A percentile compares a stretch with the other conserved stretches of the same genome.
phyloP scores from a whole-genome alignment of 2,888 invertebrate genomes.

The Lithophane socia region DNA sequence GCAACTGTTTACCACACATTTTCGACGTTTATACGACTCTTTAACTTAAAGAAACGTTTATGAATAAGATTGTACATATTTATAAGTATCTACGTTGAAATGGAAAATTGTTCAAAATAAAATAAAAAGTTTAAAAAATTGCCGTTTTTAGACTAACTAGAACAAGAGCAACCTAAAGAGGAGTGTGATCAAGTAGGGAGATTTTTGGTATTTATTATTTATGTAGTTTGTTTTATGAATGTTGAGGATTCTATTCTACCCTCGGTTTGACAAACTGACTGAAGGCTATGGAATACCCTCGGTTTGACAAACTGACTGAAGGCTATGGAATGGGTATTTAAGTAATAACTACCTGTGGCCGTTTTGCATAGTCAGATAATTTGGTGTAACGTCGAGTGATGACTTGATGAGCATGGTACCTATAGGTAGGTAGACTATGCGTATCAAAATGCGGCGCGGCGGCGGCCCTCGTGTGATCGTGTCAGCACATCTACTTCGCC shows the following conservation, averaged over 20 bases:
- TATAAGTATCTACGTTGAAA: too few species aligned
- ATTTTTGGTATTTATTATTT: too few species aligned
- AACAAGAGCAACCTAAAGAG: too few species aligned
- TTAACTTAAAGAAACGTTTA: too few species aligned
- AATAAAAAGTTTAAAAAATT: too few species aligned
- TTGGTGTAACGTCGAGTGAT: conserved; percentile 3
- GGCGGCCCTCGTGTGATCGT: conserved; percentile 78
- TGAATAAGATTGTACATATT: too few species aligned
- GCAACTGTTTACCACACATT: too few species aligned
- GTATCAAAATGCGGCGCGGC: conserved; percentile 2
- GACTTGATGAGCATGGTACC: conserved; percentile 4
- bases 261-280: background rate
- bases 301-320: background rate
- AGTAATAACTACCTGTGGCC: background rate
- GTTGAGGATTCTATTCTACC: background rate
- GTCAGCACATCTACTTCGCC: conserved; percentile 88
- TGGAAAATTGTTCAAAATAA: too few species aligned
- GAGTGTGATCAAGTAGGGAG: too few species aligned
- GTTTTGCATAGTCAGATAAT: background rate
- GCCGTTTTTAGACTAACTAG: too few species aligned
- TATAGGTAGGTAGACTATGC: background rate
- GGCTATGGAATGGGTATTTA: background rate
- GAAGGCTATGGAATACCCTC: background rate
- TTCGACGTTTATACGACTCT: too few species aligned
- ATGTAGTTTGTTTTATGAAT: background rate